Conservation (phyloP, 64 coral and sea anemone species). For the Stylophora pistillata region DNA sequence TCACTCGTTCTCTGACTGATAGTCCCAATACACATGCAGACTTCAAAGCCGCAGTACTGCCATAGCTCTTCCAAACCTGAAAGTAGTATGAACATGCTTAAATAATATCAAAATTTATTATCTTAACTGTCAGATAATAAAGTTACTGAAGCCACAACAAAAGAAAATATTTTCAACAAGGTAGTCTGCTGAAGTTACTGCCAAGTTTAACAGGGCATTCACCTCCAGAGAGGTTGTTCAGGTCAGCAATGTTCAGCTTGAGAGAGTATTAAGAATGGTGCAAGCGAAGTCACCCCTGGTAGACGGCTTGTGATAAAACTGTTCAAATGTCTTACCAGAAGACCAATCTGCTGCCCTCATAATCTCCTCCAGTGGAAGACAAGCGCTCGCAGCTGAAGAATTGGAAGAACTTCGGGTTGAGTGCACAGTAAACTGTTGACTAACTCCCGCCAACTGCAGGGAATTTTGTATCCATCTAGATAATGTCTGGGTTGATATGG, state of each 20-base stretch:
- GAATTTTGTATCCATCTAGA: constrained; percentile 4
- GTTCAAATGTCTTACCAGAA: constrained; percentile 4
- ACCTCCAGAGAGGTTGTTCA: no score
- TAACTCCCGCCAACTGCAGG: constrained; percentile 29
- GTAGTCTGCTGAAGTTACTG: no score
- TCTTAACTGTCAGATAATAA: no score
- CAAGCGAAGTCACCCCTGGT: not conserved
- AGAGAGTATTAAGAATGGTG: not conserved
- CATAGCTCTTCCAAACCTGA: not conserved
- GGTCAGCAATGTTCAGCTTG: not conserved
- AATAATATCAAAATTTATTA: no score
- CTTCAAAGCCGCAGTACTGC: not conserved
- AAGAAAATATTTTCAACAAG: no score
- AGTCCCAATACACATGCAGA: no score
- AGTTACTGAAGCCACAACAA: no score
- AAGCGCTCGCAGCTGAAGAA: not conserved
- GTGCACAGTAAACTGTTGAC: constrained; percentile 17
- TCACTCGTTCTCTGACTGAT: no score
- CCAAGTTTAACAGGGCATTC: no score
- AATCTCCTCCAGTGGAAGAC: constrained; percentile 8
- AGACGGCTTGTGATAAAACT: constrained; percentile 1
- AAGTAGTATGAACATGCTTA: not conserved
- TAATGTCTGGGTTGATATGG: constrained; percentile 40
- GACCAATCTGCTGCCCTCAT: constrained; percentile 48
- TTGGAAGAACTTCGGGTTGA: constrained; percentile 22